Evolutionary conservation across 2,888 invertebrate genomes (phyloP).

Genomic region (Harmothoe impar): DNA sequence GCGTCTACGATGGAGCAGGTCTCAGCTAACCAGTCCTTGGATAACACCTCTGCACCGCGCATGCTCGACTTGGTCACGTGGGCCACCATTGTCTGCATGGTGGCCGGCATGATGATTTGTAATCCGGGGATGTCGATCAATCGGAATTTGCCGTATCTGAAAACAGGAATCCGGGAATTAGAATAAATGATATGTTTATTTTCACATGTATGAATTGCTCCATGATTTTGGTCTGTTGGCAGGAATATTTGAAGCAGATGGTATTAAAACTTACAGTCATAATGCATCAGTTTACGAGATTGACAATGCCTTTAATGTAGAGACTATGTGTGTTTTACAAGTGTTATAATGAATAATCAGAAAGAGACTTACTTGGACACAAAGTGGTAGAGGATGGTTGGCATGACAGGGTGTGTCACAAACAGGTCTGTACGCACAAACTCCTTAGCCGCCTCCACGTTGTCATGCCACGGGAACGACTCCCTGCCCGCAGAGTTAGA

Average conservation of each 20-base stretch:
- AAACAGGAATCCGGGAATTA: neutral
- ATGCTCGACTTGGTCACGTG: slow-evolving; percentile 77
- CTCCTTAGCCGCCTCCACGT: slow-evolving; percentile 87
- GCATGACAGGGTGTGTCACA: slow-evolving; percentile 88
- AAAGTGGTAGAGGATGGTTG: slow-evolving; percentile 88
- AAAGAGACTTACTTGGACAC: slow-evolving; percentile 86
- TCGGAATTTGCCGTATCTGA: slow-evolving; percentile 85
- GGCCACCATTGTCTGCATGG: slow-evolving; percentile 77
- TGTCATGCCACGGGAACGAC: slow-evolving; percentile 90
- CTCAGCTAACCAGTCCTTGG: slow-evolving; percentile 78
- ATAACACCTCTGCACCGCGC: slow-evolving; percentile 73
- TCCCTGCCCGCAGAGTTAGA: slow-evolving; percentile 80
- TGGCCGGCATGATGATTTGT: slow-evolving; percentile 84
- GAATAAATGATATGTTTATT: neutral
- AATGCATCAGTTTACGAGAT: too few relatives aligned
- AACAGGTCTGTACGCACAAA: slow-evolving; percentile 88
- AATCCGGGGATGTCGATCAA: slow-evolving; percentile 87
- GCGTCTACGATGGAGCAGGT: slow-evolving; percentile 78
- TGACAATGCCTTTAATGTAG: too few relatives aligned
- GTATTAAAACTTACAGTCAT: too few relatives aligned
- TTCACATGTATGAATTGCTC: neutral
- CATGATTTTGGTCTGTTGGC: too few relatives aligned
- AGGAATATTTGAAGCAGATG: too few relatives aligned
- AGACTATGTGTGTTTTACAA: too few relatives aligned
- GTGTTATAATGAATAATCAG: too few relatives aligned